These are phyloP conservation scores for Picathartes gymnocephalus DNA, from an alignment of 2,113 vertebrate genomes.

Conservation along the genomic window DNA sequence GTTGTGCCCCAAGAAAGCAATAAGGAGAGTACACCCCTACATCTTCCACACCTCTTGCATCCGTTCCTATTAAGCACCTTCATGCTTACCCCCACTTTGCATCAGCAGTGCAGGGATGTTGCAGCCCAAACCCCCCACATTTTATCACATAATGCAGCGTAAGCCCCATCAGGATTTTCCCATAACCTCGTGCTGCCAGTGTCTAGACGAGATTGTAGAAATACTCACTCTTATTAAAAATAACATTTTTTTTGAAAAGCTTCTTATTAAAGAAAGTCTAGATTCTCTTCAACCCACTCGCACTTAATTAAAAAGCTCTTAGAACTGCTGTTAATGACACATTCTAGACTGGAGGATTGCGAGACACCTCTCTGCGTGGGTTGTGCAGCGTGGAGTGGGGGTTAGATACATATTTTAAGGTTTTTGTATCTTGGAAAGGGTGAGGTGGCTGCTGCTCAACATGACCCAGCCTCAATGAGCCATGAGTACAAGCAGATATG, in stretches of 20 bases:
- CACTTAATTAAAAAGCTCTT: constrained; percentile 67
- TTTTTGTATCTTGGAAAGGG: constrained; percentile 26
- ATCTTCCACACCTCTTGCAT: background rate
- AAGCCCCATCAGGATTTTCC: background rate
- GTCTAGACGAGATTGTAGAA: constrained; percentile 50
- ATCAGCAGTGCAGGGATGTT: background rate
- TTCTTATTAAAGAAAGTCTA: constrained; percentile 63
- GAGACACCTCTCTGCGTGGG: constrained; percentile 52
- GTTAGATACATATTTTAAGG: background rate
- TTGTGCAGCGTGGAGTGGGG: background rate
- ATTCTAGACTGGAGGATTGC: constrained; percentile 48
- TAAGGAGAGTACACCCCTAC: too few species aligned
- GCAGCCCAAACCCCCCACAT: background rate
- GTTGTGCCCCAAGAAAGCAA: background rate
- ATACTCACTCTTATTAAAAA: constrained; percentile 55
- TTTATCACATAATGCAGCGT: background rate
- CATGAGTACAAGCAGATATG: background rate
- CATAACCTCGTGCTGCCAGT: background rate
- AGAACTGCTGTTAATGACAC: constrained; percentile 63
- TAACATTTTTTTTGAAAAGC: constrained; percentile 9
- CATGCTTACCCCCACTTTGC: background rate
- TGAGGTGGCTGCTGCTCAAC: background rate
- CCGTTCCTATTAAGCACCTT: background rate
- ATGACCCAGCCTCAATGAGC: background rate
- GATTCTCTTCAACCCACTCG: constrained; percentile 54